Evolutionary conservation across 2,888 invertebrate genomes (phyloP).

Genomic region (Hipparchia sbordonii): DNA sequence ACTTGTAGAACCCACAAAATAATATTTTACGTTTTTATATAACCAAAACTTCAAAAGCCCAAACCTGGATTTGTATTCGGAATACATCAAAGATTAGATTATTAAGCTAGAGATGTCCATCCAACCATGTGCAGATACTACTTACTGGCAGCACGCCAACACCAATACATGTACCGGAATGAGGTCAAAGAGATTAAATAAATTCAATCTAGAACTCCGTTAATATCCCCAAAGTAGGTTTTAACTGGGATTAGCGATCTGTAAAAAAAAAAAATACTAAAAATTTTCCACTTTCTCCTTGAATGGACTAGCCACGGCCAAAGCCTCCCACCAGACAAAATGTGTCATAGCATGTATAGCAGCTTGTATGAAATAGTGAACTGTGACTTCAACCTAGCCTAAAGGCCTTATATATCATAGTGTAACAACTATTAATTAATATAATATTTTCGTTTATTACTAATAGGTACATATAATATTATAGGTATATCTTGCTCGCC

Average conservation of each 20-base stretch:
- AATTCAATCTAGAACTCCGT: slow-evolving; percentile 21
- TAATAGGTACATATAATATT: too few species aligned
- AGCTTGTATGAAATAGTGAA: too few species aligned
- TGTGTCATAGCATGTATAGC: too few species aligned
- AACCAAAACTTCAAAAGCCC: neutral
- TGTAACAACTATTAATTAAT: too few species aligned
- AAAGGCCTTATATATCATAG: too few species aligned
- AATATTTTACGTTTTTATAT: neutral
- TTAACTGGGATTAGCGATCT: neutral
- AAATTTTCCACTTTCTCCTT: too few species aligned
- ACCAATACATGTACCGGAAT: slow-evolving; percentile 28
- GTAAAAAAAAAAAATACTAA: too few species aligned
- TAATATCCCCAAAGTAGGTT: neutral
- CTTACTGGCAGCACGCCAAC: slow-evolving; percentile 31
- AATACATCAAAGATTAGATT: slow-evolving; percentile 9
- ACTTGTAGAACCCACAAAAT: neutral
- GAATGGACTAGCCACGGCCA: too few species aligned
- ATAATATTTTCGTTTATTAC: too few species aligned
- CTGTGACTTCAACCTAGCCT: too few species aligned
- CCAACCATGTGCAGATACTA: slow-evolving; percentile 11
- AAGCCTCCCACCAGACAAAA: too few species aligned
- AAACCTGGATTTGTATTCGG: neutral
- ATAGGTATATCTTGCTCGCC: neutral
- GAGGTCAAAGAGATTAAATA: slow-evolving; percentile 40
- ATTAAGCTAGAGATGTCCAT: slow-evolving; percentile 14